Conservation (phyloP, 2,888 invertebrate species). For the Euplagia quadripunctaria region DNA sequence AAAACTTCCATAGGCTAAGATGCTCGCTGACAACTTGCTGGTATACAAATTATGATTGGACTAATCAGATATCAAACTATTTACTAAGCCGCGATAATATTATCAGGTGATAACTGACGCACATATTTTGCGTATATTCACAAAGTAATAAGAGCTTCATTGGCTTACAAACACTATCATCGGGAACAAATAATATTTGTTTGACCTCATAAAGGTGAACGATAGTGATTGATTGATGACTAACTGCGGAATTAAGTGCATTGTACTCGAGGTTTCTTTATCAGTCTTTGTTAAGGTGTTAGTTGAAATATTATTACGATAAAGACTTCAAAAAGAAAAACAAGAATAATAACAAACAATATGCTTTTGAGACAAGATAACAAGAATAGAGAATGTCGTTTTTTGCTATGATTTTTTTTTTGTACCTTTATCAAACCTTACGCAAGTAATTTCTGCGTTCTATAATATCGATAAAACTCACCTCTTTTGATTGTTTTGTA, state of each 20-base stretch:
- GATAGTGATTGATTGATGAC: slow-evolving; percentile 26
- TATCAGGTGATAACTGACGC: slow-evolving; percentile 30
- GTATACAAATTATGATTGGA: neutral
- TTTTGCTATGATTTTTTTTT: neutral
- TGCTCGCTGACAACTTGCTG: too few relatives aligned
- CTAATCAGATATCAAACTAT: neutral
- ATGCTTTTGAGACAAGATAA: neutral
- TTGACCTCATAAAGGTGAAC: slow-evolving; percentile 38
- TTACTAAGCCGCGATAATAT: slow-evolving; percentile 24
- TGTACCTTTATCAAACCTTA: neutral
- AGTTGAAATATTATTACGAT: slow-evolving; percentile 10
- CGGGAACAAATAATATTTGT: slow-evolving; percentile 14
- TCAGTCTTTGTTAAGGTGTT: slow-evolving; percentile 15
- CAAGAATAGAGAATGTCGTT: neutral
- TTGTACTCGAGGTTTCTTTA: slow-evolving; percentile 9
- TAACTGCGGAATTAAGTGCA: neutral
- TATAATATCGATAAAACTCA: slow-evolving; percentile 67
- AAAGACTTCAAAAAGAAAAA: neutral
- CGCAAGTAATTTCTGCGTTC: too few relatives aligned
- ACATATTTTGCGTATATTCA: slow-evolving; percentile 17
- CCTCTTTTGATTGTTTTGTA: slow-evolving; percentile 89
- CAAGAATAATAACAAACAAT: neutral
- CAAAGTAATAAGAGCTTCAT: neutral
- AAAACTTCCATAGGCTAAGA: too few relatives aligned
- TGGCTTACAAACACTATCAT: slow-evolving; percentile 19